Conservation (phyloP, 2,797 vertebrate genomes). For the Carcharodon carcharias region DNA sequence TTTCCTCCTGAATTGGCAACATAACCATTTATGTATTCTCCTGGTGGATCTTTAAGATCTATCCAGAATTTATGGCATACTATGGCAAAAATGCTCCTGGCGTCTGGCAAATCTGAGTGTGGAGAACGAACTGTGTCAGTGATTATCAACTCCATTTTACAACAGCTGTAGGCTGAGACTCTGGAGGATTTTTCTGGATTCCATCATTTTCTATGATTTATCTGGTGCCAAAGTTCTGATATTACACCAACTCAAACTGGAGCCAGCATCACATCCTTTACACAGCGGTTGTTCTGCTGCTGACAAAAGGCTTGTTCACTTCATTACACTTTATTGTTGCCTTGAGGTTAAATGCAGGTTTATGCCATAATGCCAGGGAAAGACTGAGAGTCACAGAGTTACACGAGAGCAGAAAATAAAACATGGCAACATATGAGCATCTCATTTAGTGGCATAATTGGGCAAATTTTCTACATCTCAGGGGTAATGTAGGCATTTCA, state of each 20-base stretch:
- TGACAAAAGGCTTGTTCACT: not conserved
- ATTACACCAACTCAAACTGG: not conserved
- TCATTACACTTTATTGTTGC: not conserved
- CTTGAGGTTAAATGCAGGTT: not conserved
- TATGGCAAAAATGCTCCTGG: not conserved
- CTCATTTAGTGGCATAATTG: not conserved
- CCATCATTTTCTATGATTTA: not conserved
- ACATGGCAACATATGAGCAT: not conserved
- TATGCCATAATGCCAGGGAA: not conserved
- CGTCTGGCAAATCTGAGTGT: not conserved
- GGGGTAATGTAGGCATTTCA: not conserved
- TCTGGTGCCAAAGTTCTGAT: constrained; percentile 6
- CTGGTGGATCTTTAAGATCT: not conserved
- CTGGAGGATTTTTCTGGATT: not conserved
- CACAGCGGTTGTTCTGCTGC: not conserved
- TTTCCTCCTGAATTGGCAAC: not conserved
- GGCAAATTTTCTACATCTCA: not conserved
- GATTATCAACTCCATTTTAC: not conserved
- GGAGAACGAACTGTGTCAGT: not conserved
- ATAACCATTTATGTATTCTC: not conserved
- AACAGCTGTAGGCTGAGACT: not conserved
- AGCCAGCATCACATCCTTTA: not conserved
- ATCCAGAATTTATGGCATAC: not conserved
- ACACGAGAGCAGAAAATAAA: not conserved
- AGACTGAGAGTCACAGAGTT: not conserved